phyloP scores from a whole-genome alignment of 2,888 invertebrate genomes.

The Calephelis perditalis region DNA sequence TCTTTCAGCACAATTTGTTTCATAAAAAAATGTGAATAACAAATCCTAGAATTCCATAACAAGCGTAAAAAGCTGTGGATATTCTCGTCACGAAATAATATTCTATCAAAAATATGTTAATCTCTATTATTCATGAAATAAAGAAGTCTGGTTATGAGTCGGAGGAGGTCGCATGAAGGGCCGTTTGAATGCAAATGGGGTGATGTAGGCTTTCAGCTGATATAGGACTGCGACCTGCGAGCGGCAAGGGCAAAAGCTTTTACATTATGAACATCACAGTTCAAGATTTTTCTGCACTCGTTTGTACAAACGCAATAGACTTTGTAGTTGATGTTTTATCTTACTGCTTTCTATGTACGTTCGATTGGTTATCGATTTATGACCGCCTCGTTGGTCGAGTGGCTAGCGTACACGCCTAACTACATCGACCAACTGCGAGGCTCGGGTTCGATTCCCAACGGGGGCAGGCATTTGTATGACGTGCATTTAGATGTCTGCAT shows the following conservation, averaged over 20 bases:
- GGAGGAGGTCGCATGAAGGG: background rate
- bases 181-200: constrained; percentile 15
- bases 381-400: no score
- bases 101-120: constrained; percentile 10
- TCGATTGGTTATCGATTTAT: no score
- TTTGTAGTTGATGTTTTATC: no score
- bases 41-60: no score
- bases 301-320: background rate
- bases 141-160: constrained; percentile 8
- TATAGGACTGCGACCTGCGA: constrained; percentile 1
- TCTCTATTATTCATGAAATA: constrained; percentile 9
- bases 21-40: no score
- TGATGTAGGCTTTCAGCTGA: background rate
- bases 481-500: no score
- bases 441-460: no score
- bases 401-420: no score
- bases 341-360: no score
- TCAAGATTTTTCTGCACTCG: background rate
- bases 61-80: background rate
- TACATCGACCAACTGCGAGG: no score
- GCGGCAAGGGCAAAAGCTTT: background rate
- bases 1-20: no score
- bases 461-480: no score
- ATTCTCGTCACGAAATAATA: constrained; percentile 1
- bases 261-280: background rate